Base-by-base conservation (phyloP, 2,888 invertebrate genomes). In the Drosophila affinis region DNA sequence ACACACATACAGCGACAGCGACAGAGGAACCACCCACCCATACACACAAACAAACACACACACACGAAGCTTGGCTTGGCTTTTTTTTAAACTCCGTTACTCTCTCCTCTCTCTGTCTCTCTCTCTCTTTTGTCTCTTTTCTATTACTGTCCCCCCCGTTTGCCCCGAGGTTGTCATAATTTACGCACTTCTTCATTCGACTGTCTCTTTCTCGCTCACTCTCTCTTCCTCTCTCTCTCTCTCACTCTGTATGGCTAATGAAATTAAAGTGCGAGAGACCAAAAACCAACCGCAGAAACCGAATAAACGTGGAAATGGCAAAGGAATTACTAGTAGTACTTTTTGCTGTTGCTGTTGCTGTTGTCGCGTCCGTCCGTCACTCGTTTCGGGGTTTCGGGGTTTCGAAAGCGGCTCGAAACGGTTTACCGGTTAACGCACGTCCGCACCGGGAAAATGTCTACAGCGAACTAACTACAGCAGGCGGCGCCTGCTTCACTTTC, bases 361-460 rank as follows among this genome's bases (percentile, higher is more conserved):
- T 4, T n/a, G 14, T 39, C 34, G 21, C 21, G 21, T 21, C 14
- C 34, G 24, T 24, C 27, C 39, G 39, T 14, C 39, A 14, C 39
- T 39, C 39, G 39, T 48, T 47, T 18, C 29, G 27, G 52, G 18
- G 44, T 54, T 7, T 27, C 27, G 27, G 56, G 70, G 46, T 21
- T 32, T 55, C 48, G 67, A 53, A 47, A 44, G 56, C 61, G 68
- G 62, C 51, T 58, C 45, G 44, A 58, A 62, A 51, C 34, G 68
- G 64, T 71, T 62, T 69, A 56, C 64, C 79, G 72, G 63, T 63
- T 72, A 62, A 76, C 77, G 78, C 76, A 83, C 90, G 89, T 89
- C 90, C 85, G 84, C 70, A 81, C 87, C 87, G 85, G 80, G 77
- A 81, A 89, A 90, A 87, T 85, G 84, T 90, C 90, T 89, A 85